A percentile compares a stretch with the other conserved stretches of the same genome.
Evolutionary conservation across 1,140 invertebrate genomes (phyloP).

Genomic region (Pissodes strobi): DNA sequence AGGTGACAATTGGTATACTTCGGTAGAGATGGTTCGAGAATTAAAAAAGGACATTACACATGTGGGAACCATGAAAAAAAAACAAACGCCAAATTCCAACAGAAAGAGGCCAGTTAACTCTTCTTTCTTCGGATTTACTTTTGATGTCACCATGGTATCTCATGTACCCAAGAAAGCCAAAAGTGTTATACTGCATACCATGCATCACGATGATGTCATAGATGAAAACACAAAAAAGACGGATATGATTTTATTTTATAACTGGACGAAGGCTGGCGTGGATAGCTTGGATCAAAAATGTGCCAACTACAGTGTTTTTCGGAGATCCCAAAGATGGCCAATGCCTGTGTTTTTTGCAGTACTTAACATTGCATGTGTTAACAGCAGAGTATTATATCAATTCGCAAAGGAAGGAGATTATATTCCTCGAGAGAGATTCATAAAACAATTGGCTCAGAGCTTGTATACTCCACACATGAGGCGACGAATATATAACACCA

Average conservation of each 20-base stretch:
- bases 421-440: background rate
- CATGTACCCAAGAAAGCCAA: background rate
- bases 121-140: background rate
- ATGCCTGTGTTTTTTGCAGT: background rate
- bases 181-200: background rate
- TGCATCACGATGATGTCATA: background rate
- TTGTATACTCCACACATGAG: background rate
- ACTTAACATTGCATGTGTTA: background rate
- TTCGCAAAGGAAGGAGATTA: background rate
- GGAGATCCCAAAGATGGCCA: background rate
- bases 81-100: background rate
- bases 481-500: no score
- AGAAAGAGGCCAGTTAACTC: background rate
- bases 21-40: no score
- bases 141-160: background rate
- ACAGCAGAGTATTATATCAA: background rate
- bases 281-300: background rate
- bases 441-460: background rate
- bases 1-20: no score
- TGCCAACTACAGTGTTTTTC: background rate
- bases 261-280: background rate
- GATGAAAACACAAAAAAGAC: no score
- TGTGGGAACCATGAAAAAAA: background rate
- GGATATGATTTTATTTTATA: conserved; percentile 1
- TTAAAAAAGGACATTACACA: background rate